A percentile compares a stretch with the other conserved stretches of the same genome.
Evolutionary conservation across 2,888 invertebrate species (phyloP).

Genomic region (Acleris literana): DNA sequence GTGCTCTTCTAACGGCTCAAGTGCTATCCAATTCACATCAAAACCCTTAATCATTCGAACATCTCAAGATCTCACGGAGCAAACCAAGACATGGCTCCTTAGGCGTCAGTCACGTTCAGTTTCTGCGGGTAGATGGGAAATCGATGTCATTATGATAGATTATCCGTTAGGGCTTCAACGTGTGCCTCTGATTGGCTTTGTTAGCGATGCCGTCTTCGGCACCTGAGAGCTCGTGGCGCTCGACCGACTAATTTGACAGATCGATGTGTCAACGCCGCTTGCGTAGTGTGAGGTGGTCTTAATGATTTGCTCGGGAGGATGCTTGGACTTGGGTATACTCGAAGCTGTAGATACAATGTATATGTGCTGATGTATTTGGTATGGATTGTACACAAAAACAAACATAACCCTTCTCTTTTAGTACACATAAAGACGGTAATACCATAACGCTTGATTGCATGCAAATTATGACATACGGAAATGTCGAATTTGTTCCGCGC

Average conservation of each 20-base stretch:
- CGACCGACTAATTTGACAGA: slow-evolving; percentile 78
- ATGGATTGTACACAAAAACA: background rate
- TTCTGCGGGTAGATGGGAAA: slow-evolving; percentile 67
- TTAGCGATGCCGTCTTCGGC: slow-evolving; percentile 72
- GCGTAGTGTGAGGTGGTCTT: slow-evolving; percentile 62
- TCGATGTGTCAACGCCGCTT: slow-evolving; percentile 63
- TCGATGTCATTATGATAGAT: slow-evolving; percentile 82
- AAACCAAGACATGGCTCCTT: slow-evolving; percentile 58
- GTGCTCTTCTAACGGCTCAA: background rate
- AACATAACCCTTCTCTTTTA: background rate
- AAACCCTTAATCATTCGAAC: slow-evolving; percentile 18
- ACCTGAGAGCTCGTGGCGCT: slow-evolving; percentile 60
- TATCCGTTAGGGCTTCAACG: slow-evolving; percentile 69
- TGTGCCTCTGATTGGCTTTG: slow-evolving; percentile 79
- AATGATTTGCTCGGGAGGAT: slow-evolving; percentile 52
- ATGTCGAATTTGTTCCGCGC: slow-evolving; percentile 59
- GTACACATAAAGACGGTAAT: slow-evolving; percentile 38
- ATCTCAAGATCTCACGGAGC: slow-evolving; percentile 38
- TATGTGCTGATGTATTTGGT: background rate
- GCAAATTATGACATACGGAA: slow-evolving; percentile 67
- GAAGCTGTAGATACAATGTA: background rate
- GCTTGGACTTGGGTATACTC: slow-evolving; percentile 27
- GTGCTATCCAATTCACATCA: background rate
- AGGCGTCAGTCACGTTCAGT: slow-evolving; percentile 57
- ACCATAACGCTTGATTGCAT: slow-evolving; percentile 64